Conservation (phyloP, 2,113 vertebrate species). For the Dasyurus viverrinus region DNA sequence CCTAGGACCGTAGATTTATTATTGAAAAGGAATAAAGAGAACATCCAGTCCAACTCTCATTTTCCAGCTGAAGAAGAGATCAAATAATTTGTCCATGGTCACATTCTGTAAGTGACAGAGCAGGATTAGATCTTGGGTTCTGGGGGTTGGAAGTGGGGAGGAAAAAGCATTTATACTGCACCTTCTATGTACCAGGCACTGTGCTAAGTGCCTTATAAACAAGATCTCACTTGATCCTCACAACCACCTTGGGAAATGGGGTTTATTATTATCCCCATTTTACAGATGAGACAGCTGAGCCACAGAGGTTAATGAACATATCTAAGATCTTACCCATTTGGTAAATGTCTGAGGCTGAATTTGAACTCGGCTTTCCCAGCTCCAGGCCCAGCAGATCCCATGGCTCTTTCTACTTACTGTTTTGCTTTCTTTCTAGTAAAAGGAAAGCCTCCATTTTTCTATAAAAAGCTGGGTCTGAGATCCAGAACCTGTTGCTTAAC, state of each 20-base stretch:
- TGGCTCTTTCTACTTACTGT: not conserved
- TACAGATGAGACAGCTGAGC: not conserved
- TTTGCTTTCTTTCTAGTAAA: not conserved
- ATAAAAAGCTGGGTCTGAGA: not conserved
- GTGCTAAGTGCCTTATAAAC: not conserved
- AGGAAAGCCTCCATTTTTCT: not conserved
- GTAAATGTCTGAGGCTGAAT: not conserved
- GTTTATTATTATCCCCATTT: not conserved
- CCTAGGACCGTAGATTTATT: not conserved
- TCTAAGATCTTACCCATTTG: not conserved
- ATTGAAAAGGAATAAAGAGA: not conserved
- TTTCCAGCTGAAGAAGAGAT: not conserved
- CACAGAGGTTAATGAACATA: not conserved
- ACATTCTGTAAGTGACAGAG: not conserved
- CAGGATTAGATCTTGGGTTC: not conserved
- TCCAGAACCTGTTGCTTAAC: not conserved
- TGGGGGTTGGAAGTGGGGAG: not conserved
- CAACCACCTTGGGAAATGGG: not conserved
- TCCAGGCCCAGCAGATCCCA: not conserved
- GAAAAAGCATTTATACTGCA: not conserved
- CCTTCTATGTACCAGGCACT: not conserved
- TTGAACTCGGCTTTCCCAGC: not conserved
- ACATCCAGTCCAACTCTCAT: not conserved
- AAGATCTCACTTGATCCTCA: not conserved
- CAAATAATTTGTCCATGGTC: not conserved